Evolutionary conservation across 2,797 vertebrate genomes (phyloP).

Genomic region (Syngnathus acus): DNA sequence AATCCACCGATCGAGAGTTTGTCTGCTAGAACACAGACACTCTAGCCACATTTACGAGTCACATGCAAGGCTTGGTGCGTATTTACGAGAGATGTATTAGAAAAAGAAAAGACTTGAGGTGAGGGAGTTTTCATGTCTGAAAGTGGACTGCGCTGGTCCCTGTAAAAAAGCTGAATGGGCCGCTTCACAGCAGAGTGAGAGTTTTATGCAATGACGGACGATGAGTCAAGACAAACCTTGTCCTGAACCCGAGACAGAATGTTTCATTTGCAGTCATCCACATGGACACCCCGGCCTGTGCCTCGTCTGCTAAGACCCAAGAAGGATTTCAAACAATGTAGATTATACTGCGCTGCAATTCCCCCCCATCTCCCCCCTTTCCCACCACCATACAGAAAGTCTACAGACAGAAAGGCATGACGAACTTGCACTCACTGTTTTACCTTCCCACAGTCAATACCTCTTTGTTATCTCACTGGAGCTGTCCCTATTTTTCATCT

Average conservation of each 20-base stretch:
- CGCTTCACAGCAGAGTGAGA: conserved; percentile 36
- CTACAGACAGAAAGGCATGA: conserved; percentile 19
- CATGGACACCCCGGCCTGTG: conserved; percentile 39
- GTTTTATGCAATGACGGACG: conserved; percentile 48
- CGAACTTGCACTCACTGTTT: conserved; percentile 31
- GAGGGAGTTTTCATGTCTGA: conserved; percentile 42
- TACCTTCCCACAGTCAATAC: conserved; percentile 31
- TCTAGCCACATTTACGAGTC: conserved; percentile 13
- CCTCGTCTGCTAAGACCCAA: conserved; percentile 49
- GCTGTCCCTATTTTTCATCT: conserved; percentile 39
- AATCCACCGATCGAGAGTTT: conserved; percentile 23
- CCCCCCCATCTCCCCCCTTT: conserved; percentile 20
- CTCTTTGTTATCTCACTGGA: conserved; percentile 32
- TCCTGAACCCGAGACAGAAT: conserved; percentile 55
- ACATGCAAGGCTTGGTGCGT: conserved; percentile 25
- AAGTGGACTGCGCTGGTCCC: conserved; percentile 40
- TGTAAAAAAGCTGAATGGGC: conserved; percentile 43
- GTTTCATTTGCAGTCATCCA: conserved; percentile 56
- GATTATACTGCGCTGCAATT: conserved; percentile 51
- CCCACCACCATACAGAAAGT: conserved; percentile 21
- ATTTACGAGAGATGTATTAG: conserved; percentile 38
- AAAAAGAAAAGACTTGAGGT: conserved; percentile 30
- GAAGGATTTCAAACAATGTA: conserved; percentile 55
- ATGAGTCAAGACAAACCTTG: conserved; percentile 56
- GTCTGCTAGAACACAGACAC: conserved; percentile 13